Evolutionary conservation across 2,888 invertebrate genomes (phyloP).

Genomic region (Synanthedon formicaeformis): DNA sequence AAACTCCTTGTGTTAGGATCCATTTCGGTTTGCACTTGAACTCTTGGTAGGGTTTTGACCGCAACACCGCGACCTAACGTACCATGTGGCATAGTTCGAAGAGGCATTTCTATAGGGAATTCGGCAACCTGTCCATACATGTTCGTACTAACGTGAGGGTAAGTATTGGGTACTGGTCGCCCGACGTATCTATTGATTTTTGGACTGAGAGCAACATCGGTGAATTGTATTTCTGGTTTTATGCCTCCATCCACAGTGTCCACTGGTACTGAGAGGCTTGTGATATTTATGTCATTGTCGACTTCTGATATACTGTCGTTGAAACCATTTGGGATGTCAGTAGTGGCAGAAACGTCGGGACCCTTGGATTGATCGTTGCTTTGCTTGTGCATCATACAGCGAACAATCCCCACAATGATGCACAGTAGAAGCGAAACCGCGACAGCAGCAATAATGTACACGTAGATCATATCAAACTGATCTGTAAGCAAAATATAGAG

Average conservation of each 20-base stretch:
- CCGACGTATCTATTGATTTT: conserved; percentile 65
- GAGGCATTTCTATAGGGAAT: conserved; percentile 66
- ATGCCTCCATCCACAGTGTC: conserved; percentile 59
- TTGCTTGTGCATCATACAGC: conserved; percentile 77
- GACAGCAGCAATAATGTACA: conserved; percentile 84
- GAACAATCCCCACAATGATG: conserved; percentile 77
- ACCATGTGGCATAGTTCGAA: conserved; percentile 60
- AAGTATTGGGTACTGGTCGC: conserved; percentile 60
- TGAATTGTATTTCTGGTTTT: conserved; percentile 60
- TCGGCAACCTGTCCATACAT: conserved; percentile 67
- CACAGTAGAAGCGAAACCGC: conserved; percentile 79
- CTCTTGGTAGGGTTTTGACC: conserved; percentile 57
- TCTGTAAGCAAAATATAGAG: conserved; percentile 56
- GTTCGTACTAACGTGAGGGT: conserved; percentile 61
- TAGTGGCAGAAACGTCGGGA: conserved; percentile 77
- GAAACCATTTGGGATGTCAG: conserved; percentile 84
- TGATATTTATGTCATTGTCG: conserved; percentile 82
- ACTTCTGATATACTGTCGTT: conserved; percentile 89
- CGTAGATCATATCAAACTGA: conserved; percentile 82
- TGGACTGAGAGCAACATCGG: conserved; percentile 53
- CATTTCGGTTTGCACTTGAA: conserved; percentile 60
- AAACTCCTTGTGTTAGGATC: conserved; percentile 73
- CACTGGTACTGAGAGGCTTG: conserved; percentile 74
- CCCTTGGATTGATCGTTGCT: conserved; percentile 76
- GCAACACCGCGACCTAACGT: conserved; percentile 58